phyloP scores from a whole-genome alignment of 2,113 vertebrate genomes.

The Perca fluviatilis region DNA sequence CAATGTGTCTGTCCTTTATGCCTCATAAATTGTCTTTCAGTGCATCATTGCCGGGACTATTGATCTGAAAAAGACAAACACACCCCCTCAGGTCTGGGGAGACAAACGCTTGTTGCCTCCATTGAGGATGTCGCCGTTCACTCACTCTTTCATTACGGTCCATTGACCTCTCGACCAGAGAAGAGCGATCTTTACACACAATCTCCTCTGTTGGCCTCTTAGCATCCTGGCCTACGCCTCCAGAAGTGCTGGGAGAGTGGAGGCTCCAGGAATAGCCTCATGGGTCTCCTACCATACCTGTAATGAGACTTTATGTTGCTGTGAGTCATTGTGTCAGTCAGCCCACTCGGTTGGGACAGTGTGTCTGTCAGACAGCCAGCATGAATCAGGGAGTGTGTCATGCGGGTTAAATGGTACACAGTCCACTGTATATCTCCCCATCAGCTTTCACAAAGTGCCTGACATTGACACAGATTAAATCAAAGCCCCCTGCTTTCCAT shows the following conservation, averaged over 20 bases:
- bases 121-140: constrained; percentile 45
- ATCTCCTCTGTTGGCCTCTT: constrained; percentile 16
- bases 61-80: constrained; percentile 82
- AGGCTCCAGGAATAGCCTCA: constrained; percentile 30
- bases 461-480: constrained; percentile 75
- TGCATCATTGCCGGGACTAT: constrained; percentile 70
- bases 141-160: constrained; percentile 42
- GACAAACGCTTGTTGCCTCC: constrained; percentile 37
- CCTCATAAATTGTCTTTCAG: constrained; percentile 79
- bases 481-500: constrained; percentile 49
- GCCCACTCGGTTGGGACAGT: constrained; percentile 48
- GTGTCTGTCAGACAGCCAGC: constrained; percentile 67
- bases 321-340: constrained; percentile 69
- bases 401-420: constrained; percentile 76
- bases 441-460: constrained; percentile 72
- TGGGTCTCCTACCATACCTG: constrained; percentile 46
- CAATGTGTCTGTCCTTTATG: constrained; percentile 73
- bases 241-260: neutral
- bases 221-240: constrained; percentile 28
- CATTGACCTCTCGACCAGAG: constrained; percentile 27
- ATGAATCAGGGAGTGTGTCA: constrained; percentile 71
- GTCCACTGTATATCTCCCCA: constrained; percentile 74
- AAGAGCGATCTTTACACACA: constrained; percentile 2
- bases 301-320: constrained; percentile 71
- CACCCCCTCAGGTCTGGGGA: constrained; percentile 56